phyloP scores from a whole-genome alignment of 2,888 invertebrate genomes.

The Danaus chrysippus region DNA sequence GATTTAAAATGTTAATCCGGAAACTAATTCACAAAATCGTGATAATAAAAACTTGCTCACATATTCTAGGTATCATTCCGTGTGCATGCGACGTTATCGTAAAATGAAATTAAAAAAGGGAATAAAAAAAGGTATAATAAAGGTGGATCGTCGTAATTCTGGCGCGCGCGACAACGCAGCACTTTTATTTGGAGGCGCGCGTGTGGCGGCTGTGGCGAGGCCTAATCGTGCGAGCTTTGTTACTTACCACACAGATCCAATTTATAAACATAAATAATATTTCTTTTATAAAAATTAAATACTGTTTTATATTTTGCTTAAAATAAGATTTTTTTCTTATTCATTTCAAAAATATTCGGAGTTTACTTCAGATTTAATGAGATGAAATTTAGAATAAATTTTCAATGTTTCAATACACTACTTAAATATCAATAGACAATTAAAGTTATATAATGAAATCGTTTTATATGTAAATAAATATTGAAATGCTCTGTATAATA shows the following conservation, averaged over 20 bases:
- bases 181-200: slow-evolving; percentile 72
- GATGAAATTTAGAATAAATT: too few species aligned
- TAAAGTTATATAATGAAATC: too few species aligned
- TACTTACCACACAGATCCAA: slow-evolving; percentile 40
- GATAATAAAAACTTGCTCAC: slow-evolving; percentile 16
- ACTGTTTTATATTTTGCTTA: too few species aligned
- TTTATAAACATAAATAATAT: neutral
- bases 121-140: slow-evolving; percentile 75
- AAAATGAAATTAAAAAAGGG: slow-evolving; percentile 77
- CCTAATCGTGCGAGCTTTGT: slow-evolving; percentile 66
- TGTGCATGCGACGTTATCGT: slow-evolving; percentile 63
- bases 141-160: slow-evolving; percentile 75
- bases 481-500: neutral
- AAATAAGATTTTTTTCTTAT: too few species aligned
- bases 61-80: slow-evolving; percentile 34
- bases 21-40: neutral
- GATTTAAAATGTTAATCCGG: slow-evolving; percentile 17
- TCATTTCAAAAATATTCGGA: too few species aligned
- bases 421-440: too few species aligned
- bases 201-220: slow-evolving; percentile 54
- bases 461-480: neutral
- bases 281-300: too few species aligned
- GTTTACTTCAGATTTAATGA: too few species aligned
- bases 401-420: too few species aligned
- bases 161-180: slow-evolving; percentile 76